Evolutionary conservation across 2,888 invertebrate species (phyloP), one percentile per base, ranked within the genome.

Genomic region (Melitaea athalia): DNA sequence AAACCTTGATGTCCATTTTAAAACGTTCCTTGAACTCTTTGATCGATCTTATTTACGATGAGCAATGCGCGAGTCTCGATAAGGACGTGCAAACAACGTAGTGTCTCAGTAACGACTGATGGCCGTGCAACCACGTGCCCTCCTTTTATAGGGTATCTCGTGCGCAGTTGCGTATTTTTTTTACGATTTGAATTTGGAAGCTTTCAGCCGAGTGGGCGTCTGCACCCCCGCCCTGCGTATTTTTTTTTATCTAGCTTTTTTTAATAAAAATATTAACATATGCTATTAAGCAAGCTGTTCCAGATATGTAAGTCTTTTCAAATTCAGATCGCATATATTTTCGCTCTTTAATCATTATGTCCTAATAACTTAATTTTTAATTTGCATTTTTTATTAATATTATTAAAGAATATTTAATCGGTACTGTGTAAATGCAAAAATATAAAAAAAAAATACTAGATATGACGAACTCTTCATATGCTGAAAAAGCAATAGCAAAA

Each of bases 121-220:
- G 84, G 81, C 80, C 76, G 78, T 76, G 80, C 77, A 78, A 78
- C 81, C 91, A 91, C 91, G 91, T 91, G 91, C 87, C 84, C 77
- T 76, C 75, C 81, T 86, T 92, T 86, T 92, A 92, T 91, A 91
- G 78, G 82, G 80, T 78, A 81, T 84, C 85, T 85, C 84, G 85
- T 74, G 84, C 79, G 83, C 86, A 83, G 81, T 87, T 85, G 89
- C 88, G 85, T 84, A 88, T 91, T 89, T 91, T 85, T 91, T 92
- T 89, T 85, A 91, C 89, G 85, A 87, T 88, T 88, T 81, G 85
- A 91, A 88, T 91, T 91, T 90, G 89, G 91, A 89, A 90, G 91
- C 90, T 92, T 91, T 91, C 90, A 90, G 91, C 87, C 85, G 87
- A 86, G 88, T 88, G 89, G 86, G 85, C 85, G 84, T 82, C 78